Base-by-base conservation (phyloP, 2,888 invertebrate genomes). In the Trachelus stipa region DNA sequence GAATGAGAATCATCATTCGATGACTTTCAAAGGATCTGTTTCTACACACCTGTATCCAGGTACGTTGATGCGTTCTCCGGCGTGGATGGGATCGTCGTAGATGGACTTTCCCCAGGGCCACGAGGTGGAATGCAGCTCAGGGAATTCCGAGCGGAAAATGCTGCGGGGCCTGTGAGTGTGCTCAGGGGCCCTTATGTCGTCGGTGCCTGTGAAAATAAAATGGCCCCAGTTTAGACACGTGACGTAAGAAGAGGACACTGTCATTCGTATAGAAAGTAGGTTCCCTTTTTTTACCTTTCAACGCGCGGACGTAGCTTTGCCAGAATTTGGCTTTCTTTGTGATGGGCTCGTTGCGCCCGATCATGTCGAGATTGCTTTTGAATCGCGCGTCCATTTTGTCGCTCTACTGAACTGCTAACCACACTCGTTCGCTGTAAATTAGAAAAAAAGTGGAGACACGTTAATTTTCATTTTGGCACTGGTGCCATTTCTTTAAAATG, bases 241-340 rank as follows among this genome's bases (percentile, higher is more conserved):
- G 23, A 56, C 56, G 56, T 56, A 56, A 23, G 9, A 56, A 3
- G 23, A 56, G 56, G 56, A 56, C 23, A 23, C 56, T 23, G 23
- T 23, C 9, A 9, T 2, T 23, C 56, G 2, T 11, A 56, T 1
- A 23, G 23, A 23, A 56, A 56, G 2, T 56, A 56, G 23, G 1
- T 37, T 37, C 4, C 15, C 4, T 9, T 23, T 56, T 6, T 92
- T 93, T 93, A 97, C 97, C 97, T 95, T 97, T 97, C 87, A 97
- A 94, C 93, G 97, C 97, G 93, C 97, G 95, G 92, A 97, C 96
- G 92, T 96, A 97, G 91, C 97, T 97, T 93, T 97, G 97, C 97
- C 97, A 97, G 93, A 97, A 97, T 93, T 95, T 97, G 92, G 97
- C 97, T 93, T 97, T 97, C 94, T 96, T 97, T 93, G 96, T 96